phyloP scores from a whole-genome alignment of 2,888 invertebrate genomes.

The Lithosia quadra region DNA sequence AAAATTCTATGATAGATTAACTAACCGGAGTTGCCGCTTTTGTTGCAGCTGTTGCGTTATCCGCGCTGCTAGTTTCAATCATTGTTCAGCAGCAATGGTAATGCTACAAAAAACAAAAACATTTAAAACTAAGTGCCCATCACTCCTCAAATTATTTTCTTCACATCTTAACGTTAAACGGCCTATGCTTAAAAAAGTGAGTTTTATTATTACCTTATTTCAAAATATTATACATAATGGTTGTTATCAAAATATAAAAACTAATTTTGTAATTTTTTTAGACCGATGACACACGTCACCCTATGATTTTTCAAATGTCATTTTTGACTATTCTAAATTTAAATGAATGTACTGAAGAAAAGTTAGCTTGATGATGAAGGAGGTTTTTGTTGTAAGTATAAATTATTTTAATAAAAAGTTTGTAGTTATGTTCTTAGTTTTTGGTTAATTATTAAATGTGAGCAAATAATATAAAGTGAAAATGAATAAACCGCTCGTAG shows the following conservation, averaged over 20 bases:
- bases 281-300: constrained; percentile 76
- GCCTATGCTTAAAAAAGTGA: constrained; percentile 36
- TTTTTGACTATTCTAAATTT: constrained; percentile 70
- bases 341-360: constrained; percentile 47
- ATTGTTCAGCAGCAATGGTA: constrained; percentile 68
- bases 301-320: constrained; percentile 66
- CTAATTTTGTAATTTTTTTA: constrained; percentile 78
- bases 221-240: constrained; percentile 73
- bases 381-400: constrained; percentile 1
- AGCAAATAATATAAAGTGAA: neutral
- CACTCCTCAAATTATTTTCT: constrained; percentile 25
- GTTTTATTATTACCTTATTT: constrained; percentile 69
- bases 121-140: constrained; percentile 24
- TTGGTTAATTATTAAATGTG: neutral
- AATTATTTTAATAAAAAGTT: neutral
- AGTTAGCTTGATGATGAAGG: neutral
- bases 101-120: constrained; percentile 52
- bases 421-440: neutral
- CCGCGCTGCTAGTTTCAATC: constrained; percentile 76
- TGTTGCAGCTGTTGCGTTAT: constrained; percentile 66
- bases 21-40: constrained; percentile 58
- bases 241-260: constrained; percentile 75
- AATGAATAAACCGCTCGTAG: neutral
- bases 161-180: constrained; percentile 22
- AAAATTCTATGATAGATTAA: constrained; percentile 26